These are phyloP conservation scores for Gambusia holbrooki DNA, from an alignment of 2,113 vertebrate genomes.

Conservation along the genomic window DNA sequence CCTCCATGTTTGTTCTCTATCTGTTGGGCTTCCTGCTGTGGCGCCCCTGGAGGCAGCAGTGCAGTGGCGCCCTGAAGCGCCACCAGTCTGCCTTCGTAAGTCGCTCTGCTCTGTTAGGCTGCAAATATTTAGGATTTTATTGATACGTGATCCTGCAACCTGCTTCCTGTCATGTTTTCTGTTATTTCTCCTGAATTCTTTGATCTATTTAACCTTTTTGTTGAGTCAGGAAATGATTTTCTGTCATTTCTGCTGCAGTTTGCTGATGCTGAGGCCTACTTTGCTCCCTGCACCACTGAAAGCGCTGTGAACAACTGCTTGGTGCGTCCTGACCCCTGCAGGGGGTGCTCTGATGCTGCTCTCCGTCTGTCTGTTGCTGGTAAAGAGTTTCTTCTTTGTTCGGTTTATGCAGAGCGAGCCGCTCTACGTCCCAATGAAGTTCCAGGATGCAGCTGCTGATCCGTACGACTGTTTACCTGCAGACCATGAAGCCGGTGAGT, in stretches of 20 bases:
- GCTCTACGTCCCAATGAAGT: constrained; percentile 95
- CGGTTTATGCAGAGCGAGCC: constrained; percentile 88
- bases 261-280: constrained; percentile 91
- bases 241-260: constrained; percentile 78
- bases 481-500: constrained; percentile 88
- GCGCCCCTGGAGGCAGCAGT: constrained; percentile 96
- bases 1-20: constrained; percentile 97
- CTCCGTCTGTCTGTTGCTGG: no score
- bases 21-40: constrained; percentile 95
- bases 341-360: no score
- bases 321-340: constrained; percentile 77
- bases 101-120: not conserved
- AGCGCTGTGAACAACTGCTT: constrained; percentile 86
- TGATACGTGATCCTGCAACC: not conserved
- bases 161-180: no score
- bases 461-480: constrained; percentile 74
- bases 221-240: no score
- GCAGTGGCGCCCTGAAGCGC: constrained; percentile 85
- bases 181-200: no score
- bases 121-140: not conserved
- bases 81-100: constrained; percentile 88
- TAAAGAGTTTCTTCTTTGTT: constrained; percentile 11
- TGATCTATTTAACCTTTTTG: no score
- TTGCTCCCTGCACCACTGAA: constrained; percentile 88
- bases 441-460: constrained; percentile 89